A percentile compares a stretch with the other conserved stretches of the same genome.
Evolutionary conservation across 2,888 invertebrate genomes (phyloP).

Genomic region (Shargacucullia verbasci): DNA sequence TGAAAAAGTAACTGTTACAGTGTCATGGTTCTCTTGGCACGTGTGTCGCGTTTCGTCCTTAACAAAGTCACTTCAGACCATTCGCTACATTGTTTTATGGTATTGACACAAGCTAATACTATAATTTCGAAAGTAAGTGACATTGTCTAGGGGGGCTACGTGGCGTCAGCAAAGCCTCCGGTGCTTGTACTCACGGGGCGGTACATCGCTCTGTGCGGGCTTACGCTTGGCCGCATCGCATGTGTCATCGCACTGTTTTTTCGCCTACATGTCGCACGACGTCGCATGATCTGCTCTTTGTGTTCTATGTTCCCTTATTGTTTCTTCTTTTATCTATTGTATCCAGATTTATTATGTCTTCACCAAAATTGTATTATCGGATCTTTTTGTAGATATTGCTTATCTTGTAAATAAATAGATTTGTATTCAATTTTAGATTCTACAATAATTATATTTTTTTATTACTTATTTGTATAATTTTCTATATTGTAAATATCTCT

Average conservation of each 20-base stretch:
- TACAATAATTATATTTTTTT: conserved; percentile 14
- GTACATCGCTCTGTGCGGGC: conserved; percentile 71
- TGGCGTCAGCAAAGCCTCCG: conserved; percentile 69
- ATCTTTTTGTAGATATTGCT: conserved; percentile 36
- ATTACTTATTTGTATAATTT: conserved; percentile 19
- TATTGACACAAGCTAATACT: too few relatives aligned
- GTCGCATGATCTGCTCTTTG: conserved; percentile 45
- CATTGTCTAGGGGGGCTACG: conserved; percentile 15
- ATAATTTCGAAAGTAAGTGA: not conserved
- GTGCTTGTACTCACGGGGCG: conserved; percentile 70
- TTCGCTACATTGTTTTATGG: not conserved
- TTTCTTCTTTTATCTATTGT: conserved; percentile 23
- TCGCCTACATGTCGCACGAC: conserved; percentile 64
- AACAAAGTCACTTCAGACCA: conserved; percentile 12
- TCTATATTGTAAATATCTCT: conserved; percentile 46
- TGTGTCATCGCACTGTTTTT: conserved; percentile 60
- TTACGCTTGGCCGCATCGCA: conserved; percentile 70
- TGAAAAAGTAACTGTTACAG: conserved; percentile 7
- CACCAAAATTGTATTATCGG: conserved; percentile 19
- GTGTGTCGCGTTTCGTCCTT: not conserved
- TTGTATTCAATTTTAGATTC: conserved; percentile 21
- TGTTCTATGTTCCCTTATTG: conserved; percentile 30
- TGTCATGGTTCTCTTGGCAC: conserved; percentile 1
- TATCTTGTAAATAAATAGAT: conserved; percentile 31
- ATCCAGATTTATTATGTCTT: conserved; percentile 18